A percentile compares a stretch with the other conserved stretches of the same genome.
These are phyloP conservation scores for Dolichopus griseipennis DNA, from an alignment of 2,888 invertebrate species.

Conservation along the genomic window DNA sequence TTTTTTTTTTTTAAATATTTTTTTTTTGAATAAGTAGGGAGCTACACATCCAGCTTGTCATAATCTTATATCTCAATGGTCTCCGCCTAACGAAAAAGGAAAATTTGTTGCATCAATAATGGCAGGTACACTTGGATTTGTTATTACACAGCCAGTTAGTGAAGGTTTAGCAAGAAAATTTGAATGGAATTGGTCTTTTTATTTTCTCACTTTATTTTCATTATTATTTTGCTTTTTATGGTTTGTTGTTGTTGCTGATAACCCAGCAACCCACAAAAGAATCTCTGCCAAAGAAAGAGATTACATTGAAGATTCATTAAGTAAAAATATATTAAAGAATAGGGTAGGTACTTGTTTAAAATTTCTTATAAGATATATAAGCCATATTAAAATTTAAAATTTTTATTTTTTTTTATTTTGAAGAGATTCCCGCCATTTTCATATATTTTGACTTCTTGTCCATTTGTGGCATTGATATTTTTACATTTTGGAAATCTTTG, in stretches of 20 bases:
- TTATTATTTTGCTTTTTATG: conserved; percentile 51
- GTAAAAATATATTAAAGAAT: conserved; percentile 48
- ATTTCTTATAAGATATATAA: too few relatives aligned
- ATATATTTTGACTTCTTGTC: conserved; percentile 52
- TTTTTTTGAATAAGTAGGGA: too few relatives aligned
- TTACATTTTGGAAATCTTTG: conserved; percentile 69
- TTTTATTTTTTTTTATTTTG: not conserved
- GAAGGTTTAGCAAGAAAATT: conserved; percentile 53
- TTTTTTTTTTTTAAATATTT: too few relatives aligned
- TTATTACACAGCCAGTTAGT: conserved; percentile 59
- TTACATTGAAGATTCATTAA: conserved; percentile 54
- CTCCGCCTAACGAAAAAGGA: conserved; percentile 64
- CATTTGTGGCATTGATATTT: conserved; percentile 57
- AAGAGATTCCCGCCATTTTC: conserved; percentile 59
- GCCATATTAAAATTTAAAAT: too few relatives aligned
- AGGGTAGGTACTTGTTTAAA: conserved; percentile 46
- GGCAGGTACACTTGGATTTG: conserved; percentile 65
- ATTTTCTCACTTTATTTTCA: conserved; percentile 51
- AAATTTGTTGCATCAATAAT: conserved; percentile 63
- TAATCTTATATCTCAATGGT: conserved; percentile 60
- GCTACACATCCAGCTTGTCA: conserved; percentile 56
- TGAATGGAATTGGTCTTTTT: conserved; percentile 62
- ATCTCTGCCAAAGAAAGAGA: conserved; percentile 54
- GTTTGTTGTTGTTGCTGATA: conserved; percentile 56
- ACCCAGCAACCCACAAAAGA: conserved; percentile 53